Percentiles rank a stretch among this genome's conserved stretches.
Evolutionary conservation across 2,113 vertebrate species (phyloP).

Genomic region (Ochotona princeps): DNA sequence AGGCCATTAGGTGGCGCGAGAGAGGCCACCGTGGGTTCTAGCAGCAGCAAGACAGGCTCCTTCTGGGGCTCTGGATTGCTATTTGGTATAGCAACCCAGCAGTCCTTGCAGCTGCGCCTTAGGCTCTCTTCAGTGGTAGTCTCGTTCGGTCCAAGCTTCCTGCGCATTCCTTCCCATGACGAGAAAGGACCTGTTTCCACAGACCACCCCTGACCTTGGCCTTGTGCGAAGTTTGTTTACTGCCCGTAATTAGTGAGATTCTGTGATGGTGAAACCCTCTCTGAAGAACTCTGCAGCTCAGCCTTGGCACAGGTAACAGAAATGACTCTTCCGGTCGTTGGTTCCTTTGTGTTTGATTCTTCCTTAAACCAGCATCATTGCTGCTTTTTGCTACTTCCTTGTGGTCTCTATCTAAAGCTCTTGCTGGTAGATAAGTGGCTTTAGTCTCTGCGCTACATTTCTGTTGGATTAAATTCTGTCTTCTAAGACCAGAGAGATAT

Average conservation of each 20-base stretch:
- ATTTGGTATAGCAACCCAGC: not conserved
- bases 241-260: not conserved
- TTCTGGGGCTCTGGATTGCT: not conserved
- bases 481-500: not conserved
- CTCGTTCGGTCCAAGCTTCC: not conserved
- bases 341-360: not conserved
- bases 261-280: not conserved
- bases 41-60: not conserved
- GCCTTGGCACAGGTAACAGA: not conserved
- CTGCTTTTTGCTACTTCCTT: not conserved
- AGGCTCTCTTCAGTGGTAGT: accelerated
- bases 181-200: not conserved
- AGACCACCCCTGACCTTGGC: not conserved
- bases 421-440: not conserved
- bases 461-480: not conserved
- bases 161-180: too few species aligned
- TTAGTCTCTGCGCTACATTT: too few species aligned
- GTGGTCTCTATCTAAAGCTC: not conserved
- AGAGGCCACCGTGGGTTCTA: not conserved
- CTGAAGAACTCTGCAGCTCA: not conserved
- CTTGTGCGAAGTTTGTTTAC: not conserved
- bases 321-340: not conserved
- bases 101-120: not conserved
- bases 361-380: not conserved
- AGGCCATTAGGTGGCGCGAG: not conserved